Evolutionary conservation across 2,113 vertebrate species (phyloP).

Genomic region (Cephalopholis sonnerati): DNA sequence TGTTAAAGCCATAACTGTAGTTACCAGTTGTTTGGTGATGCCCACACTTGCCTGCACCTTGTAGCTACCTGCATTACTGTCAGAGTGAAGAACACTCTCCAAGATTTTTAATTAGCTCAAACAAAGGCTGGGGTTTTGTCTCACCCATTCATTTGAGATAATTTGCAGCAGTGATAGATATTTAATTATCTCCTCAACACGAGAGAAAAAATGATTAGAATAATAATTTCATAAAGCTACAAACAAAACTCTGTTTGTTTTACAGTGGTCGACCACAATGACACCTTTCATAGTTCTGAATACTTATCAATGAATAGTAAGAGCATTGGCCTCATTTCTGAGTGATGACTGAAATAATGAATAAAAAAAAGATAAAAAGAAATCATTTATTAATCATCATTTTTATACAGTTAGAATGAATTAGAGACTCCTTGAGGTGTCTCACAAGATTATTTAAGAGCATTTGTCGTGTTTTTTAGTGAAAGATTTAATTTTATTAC

Average conservation of each 20-base stretch:
- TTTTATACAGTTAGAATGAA: not conserved
- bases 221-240: not conserved
- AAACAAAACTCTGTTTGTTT: not conserved
- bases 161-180: conserved; percentile 5
- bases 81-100: not conserved
- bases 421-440: not conserved
- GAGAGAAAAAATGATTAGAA: not conserved
- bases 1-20: not conserved
- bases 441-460: not conserved
- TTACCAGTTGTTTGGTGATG: not conserved
- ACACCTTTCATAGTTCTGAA: not conserved
- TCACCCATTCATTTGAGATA: not conserved
- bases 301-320: not conserved
- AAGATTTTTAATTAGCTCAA: conserved; percentile 19
- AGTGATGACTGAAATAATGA: not conserved
- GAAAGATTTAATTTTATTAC: not conserved
- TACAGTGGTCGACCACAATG: not conserved
- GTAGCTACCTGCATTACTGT: not conserved
- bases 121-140: not conserved
- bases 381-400: not conserved
- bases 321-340: not conserved
- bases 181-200: conserved; percentile 5
- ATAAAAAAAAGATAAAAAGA: not conserved
- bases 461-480: not conserved
- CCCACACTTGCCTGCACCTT: not conserved